Evolutionary conservation across 2,888 invertebrate species (phyloP), one percentile per base, ranked within the genome.

Genomic region (Acrobasis repandana): DNA sequence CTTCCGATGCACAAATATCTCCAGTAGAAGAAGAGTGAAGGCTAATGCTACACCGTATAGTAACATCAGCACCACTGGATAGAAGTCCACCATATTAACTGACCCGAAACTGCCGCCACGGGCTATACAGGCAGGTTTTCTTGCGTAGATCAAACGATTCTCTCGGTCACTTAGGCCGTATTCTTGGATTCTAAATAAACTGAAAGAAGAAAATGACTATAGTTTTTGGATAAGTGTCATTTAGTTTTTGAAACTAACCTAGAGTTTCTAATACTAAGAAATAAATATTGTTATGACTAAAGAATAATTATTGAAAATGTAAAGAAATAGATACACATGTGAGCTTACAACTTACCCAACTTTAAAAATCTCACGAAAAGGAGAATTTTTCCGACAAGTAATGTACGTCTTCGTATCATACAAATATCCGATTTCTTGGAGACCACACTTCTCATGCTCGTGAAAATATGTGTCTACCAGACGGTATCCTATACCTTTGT

Each of bases 381-480:
- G 93, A 0, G 94, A 93, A 60, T 91, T 85, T 70, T 93, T 94
- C 48, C 90, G 89, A 52, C 93, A 88, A 0, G 93, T 90, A 36
- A 93, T 73, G 90, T 92, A 94, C 0, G 94, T 93, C 72, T 90
- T 90, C 0, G 86, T 83, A 0, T 90, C 88, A 69, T 93, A 90
- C 10, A 94, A 74, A 68, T 82, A 93, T 48, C 83, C 83, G 51
- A 96, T 94, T 75, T 95, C 95, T 60, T 93, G 93, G 10, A 96
- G 82, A 0, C 94, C 94, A 76, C 96, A 96, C 74, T 95, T 96
- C 76, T 96, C 95, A 64, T 93, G 93, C 72, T 95, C 95, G 33
- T 86, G 85, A 76, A 94, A 96, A 15, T 93, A 93, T 69, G 93
- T 93, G 60, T 93, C 92, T 4, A 95, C 90, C 0, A 94, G 70